A percentile compares a stretch with the other conserved stretches of the same genome.
phyloP scores from a whole-genome alignment of 2,113 vertebrate genomes.

The Lontra canadensis region DNA sequence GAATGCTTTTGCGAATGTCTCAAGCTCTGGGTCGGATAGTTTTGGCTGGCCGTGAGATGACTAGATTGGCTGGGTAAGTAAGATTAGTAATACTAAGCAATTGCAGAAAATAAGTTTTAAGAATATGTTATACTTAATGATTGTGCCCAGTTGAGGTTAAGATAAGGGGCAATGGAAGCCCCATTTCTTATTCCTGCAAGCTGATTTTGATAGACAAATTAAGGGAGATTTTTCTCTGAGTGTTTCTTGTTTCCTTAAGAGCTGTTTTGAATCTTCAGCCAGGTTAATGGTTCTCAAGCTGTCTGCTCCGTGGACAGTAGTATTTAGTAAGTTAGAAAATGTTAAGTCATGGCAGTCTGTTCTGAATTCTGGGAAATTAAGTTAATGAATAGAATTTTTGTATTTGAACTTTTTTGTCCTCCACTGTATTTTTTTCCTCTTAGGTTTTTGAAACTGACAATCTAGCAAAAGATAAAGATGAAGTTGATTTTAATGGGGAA shows the following conservation, averaged over 20 bases:
- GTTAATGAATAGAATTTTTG: constrained; percentile 31
- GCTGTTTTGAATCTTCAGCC: neutral
- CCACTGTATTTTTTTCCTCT: neutral
- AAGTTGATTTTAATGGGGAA: neutral
- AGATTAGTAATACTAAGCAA: constrained; percentile 53
- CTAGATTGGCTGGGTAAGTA: constrained; percentile 97
- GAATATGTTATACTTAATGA: neutral
- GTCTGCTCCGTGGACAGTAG: neutral
- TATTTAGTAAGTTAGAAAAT: neutral
- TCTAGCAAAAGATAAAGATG: neutral
- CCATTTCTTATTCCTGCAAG: neutral
- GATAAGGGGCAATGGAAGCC: neutral
- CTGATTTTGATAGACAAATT: constrained; percentile 43
- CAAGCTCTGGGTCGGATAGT: constrained; percentile 98
- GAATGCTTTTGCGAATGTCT: constrained; percentile 98
- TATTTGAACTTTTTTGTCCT: constrained; percentile 13
- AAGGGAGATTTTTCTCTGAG: neutral
- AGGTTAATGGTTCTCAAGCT: neutral
- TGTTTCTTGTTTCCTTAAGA: neutral
- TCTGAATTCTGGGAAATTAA: constrained; percentile 53
- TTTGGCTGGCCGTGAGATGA: constrained; percentile 97
- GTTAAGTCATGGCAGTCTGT: neutral
- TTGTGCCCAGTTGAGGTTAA: neutral
- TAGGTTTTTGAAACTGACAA: neutral
- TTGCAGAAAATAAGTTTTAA: neutral